Evolutionary conservation across 1,140 invertebrate genomes (phyloP), one percentile per base, ranked within the genome.

Genomic region (Cyphomyrmex costatus): DNA sequence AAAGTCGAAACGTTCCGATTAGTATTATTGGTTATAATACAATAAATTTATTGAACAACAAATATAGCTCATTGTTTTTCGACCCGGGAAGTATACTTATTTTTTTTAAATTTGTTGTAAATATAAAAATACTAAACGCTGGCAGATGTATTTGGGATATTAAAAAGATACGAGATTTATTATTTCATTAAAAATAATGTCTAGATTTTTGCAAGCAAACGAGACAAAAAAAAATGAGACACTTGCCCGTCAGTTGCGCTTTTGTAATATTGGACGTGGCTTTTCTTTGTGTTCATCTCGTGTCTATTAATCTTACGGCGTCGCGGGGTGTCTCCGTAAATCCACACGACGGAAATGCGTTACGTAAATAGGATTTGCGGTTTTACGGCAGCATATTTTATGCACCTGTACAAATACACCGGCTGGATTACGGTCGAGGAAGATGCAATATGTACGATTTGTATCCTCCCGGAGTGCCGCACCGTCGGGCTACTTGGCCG

Each of bases 341-440:
- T 83, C 68, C 79, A 60, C 68, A 60, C 79, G 68, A 73, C 68
- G 79, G 79, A 53, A 74, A 83, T 46, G 79, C 79, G 79, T 73
- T 83, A 83, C 79, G 79, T 74, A 83, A 83, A 83, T 83, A 83
- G 79, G 79, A 83, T 83, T 83, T 83, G 79, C 79, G 79, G 79
- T 73, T 83, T 83, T 74, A 83, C 79, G 79, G 79, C 33, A 60
- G 68, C 79, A 74, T 83, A 83, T 83, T 83, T 83, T 83, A 83
- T 83, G 79, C 79, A 83, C 79, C 79, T 74, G 53, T 61, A 83
- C 79, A 74, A 83, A 60, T 56, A 74, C 27, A 33, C 49, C 24
- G 49, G 27, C 30, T 49, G 68, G 79, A 83, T 83, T 83, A 83
- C 27, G 56, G 19, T 56, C 68, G 66, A 19, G 79, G 68, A 83